These are phyloP conservation scores for Alaudala cheleensis DNA, from an alignment of 2,113 vertebrate genomes.

Conservation along the genomic window DNA sequence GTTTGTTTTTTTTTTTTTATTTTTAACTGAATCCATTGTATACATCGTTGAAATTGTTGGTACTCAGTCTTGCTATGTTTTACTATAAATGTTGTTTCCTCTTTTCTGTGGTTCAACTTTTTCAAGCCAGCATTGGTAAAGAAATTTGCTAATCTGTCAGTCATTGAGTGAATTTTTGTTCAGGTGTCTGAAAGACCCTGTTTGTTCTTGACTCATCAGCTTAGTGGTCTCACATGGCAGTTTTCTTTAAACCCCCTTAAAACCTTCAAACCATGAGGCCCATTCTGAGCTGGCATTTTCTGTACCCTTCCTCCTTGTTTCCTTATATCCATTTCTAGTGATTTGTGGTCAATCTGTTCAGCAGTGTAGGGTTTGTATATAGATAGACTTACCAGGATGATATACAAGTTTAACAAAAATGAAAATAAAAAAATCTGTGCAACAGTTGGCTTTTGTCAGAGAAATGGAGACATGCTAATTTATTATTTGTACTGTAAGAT, in stretches of 20 bases:
- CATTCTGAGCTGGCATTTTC: background rate
- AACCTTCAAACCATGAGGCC: background rate
- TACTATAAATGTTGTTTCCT: background rate
- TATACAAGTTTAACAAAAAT: background rate
- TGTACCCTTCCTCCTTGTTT: background rate
- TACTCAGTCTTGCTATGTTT: background rate
- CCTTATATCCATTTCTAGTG: background rate
- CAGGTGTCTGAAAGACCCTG: background rate
- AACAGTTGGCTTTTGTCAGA: background rate
- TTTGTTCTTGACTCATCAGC: background rate
- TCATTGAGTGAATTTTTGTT: background rate
- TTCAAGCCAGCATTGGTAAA: background rate
- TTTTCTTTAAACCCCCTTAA: background rate
- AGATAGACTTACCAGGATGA: background rate
- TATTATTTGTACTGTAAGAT: background rate
- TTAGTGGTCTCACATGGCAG: background rate
- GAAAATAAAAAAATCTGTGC: background rate
- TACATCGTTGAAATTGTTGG: background rate
- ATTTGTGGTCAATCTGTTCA: background rate
- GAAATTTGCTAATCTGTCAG: background rate
- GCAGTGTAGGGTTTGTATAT: background rate
- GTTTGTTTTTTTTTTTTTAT: background rate
- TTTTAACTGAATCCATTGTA: fast-evolving
- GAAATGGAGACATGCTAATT: background rate
- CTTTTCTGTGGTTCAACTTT: background rate